Evolutionary conservation across 2,888 invertebrate species (phyloP).

Genomic region (Athrips mouffetella): DNA sequence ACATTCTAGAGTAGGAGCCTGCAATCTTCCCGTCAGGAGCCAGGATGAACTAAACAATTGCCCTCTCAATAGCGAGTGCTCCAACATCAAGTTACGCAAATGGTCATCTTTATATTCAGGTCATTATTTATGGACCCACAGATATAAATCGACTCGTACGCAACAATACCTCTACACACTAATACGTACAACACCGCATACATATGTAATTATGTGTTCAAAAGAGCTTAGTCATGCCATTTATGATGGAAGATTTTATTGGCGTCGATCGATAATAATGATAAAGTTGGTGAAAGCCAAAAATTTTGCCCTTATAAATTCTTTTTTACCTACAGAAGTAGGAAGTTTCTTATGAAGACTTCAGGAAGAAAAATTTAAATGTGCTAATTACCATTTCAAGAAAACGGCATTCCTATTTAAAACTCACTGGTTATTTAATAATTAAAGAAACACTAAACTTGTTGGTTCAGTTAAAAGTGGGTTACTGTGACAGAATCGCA

Average conservation of each 20-base stretch:
- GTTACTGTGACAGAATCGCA: conserved; percentile 61
- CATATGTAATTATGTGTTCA: not conserved
- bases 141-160: not conserved
- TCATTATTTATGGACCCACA: not conserved
- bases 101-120: conserved; percentile 11
- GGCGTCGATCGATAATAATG: not conserved
- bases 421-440: conserved; percentile 4
- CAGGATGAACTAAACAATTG: conserved; percentile 47
- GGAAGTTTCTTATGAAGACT: not conserved
- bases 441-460: not conserved
- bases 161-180: not conserved
- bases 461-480: conserved; percentile 47
- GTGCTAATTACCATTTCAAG: not conserved
- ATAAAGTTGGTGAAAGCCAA: not conserved
- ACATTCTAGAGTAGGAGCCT: conserved; percentile 45
- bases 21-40: conserved; percentile 59
- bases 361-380: not conserved
- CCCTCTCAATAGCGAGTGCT: conserved; percentile 38
- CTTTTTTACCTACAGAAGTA: not conserved
- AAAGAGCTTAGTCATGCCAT: not conserved
- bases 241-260: not conserved
- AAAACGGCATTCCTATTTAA: conserved; percentile 1
- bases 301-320: not conserved
- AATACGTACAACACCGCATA: not conserved
- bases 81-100: conserved; percentile 35